These are phyloP conservation scores for Phoronis australis DNA, from an alignment of 2,888 invertebrate genomes.

Conservation along the genomic window DNA sequence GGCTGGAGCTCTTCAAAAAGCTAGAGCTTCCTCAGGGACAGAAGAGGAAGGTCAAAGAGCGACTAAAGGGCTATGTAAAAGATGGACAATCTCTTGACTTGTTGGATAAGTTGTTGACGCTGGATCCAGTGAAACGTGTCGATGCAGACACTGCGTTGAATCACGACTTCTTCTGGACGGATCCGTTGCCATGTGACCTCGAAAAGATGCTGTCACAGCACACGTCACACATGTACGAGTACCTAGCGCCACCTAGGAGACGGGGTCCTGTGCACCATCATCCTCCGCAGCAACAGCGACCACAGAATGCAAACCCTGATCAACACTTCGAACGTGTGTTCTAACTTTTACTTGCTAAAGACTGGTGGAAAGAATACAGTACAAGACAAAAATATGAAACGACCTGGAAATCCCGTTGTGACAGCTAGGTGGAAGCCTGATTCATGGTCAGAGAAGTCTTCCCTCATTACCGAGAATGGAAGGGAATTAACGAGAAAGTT, in stretches of 20 bases:
- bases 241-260: constrained; percentile 71
- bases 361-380: too few relatives aligned
- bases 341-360: too few relatives aligned
- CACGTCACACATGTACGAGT: constrained; percentile 92
- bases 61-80: constrained; percentile 79
- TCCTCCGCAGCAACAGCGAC: constrained; percentile 8
- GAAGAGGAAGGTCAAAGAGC: constrained; percentile 48
- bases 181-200: constrained; percentile 75
- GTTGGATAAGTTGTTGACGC: constrained; percentile 80
- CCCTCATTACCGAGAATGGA: too few relatives aligned
- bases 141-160: constrained; percentile 90
- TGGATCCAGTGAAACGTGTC: constrained; percentile 82
- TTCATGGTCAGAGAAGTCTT: too few relatives aligned
- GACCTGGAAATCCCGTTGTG: too few relatives aligned
- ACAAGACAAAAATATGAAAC: too few relatives aligned
- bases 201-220: constrained; percentile 83
- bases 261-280: constrained; percentile 54
- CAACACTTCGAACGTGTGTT: constrained; percentile 50
- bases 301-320: constrained; percentile 27
- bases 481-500: too few relatives aligned
- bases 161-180: constrained; percentile 98
- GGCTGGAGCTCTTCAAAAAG: constrained; percentile 70
- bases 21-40: constrained; percentile 44
- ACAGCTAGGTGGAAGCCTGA: too few relatives aligned
- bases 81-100: constrained; percentile 89